Evolutionary conservation across 2,113 vertebrate genomes (phyloP).

Genomic region (Quiscalus mexicanus): DNA sequence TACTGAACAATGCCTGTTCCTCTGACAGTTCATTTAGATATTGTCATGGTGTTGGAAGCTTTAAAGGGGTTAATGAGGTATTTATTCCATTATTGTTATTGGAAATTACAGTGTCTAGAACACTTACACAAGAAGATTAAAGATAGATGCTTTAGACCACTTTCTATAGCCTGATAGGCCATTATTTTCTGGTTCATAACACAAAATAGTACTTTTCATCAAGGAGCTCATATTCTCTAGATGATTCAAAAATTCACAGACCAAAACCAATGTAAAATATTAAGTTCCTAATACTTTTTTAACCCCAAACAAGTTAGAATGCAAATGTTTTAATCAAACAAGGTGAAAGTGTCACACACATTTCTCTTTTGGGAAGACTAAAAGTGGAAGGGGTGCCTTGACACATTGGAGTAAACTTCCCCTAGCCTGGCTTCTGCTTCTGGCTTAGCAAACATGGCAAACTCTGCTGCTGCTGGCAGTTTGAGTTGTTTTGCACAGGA

Average conservation of each 20-base stretch:
- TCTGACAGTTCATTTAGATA: conserved; percentile 75
- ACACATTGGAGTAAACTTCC: background rate
- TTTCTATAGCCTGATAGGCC: conserved; percentile 74
- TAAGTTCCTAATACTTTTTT: conserved; percentile 63
- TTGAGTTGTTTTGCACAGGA: background rate
- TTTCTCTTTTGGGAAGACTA: background rate
- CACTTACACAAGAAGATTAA: conserved; percentile 77
- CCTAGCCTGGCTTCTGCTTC: background rate
- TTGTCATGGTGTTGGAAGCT: conserved; percentile 68
- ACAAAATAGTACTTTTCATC: conserved; percentile 77
- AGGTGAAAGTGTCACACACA: background rate
- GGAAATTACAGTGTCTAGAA: conserved; percentile 74
- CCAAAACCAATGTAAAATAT: conserved; percentile 80
- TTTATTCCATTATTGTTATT: conserved; percentile 71
- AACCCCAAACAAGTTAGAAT: conserved; percentile 52
- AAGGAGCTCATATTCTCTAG: conserved; percentile 76
- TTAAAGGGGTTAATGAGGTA: conserved; percentile 72
- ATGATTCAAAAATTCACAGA: conserved; percentile 82
- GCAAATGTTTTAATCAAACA: conserved; percentile 33
- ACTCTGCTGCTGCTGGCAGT: background rate
- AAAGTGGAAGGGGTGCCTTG: background rate
- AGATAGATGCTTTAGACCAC: conserved; percentile 78
- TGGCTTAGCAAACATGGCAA: background rate
- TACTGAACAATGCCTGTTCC: conserved; percentile 64
- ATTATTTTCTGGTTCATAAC: conserved; percentile 83